These are phyloP conservation scores for Calameuta idolon DNA, from an alignment of 2,888 invertebrate species.

Conservation along the genomic window DNA sequence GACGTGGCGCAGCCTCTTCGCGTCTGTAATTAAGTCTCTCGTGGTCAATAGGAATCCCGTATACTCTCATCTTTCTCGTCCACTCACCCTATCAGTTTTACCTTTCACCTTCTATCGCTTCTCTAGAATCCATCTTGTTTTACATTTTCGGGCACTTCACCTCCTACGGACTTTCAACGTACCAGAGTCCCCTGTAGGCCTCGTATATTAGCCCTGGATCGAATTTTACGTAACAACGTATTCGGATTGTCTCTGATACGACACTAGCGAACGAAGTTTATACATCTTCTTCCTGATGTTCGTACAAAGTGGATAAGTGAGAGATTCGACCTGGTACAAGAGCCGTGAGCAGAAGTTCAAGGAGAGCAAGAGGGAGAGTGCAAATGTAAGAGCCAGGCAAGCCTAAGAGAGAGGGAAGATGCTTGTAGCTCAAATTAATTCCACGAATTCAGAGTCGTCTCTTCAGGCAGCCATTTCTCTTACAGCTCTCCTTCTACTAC, in stretches of 20 bases:
- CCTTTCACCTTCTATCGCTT: background rate
- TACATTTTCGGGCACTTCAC: background rate
- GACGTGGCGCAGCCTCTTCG: background rate
- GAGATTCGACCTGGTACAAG: constrained; percentile 5
- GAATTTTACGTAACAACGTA: background rate
- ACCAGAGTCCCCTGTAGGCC: background rate
- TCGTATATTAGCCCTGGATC: background rate
- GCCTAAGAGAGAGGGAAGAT: background rate
- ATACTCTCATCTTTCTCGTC: background rate
- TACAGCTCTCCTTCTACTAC: background rate
- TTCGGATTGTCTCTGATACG: background rate
- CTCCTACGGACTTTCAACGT: background rate
- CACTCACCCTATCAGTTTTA: background rate
- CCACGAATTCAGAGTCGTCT: constrained; percentile 13
- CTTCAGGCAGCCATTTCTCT: background rate
- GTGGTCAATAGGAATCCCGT: constrained; percentile 38
- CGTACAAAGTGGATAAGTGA: constrained; percentile 1
- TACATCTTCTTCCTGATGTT: constrained; percentile 2
- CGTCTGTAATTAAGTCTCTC: constrained; percentile 47
- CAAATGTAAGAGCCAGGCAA: background rate
- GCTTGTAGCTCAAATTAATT: constrained; percentile 16
- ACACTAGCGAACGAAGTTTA: background rate
- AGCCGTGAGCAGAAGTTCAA: background rate
- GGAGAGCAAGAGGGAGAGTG: background rate
- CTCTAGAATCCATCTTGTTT: background rate